Base-by-base conservation (phyloP, 2,888 invertebrate species). In the Hoplodrina ambigua region DNA sequence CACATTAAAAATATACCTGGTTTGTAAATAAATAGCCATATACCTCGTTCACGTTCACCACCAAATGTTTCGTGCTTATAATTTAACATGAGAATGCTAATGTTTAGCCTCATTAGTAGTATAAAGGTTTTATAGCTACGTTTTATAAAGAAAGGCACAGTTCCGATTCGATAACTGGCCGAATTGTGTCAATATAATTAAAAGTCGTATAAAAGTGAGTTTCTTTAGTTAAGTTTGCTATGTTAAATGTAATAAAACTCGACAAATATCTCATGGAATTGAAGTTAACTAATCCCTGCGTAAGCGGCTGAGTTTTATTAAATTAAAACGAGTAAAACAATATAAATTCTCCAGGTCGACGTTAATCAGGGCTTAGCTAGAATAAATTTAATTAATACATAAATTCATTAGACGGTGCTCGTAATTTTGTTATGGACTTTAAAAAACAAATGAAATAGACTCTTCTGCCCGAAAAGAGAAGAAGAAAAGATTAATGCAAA, bases 81-180 rank as follows among this genome's bases (percentile, higher is more conserved):
- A 75, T 83, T 80, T 66, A 65, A 71, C 74, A 52, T 56, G 71
- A 58, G 63, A 74, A 81, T 73, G 75, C 60, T 81, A 82, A 77
- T 80, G 74, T 77, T 70, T 72, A 55, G 41, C 71, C 77, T 75
- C 72, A 83, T 83, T 82, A 82, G 72, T 53, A 64, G 59, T 50
- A 62, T 2, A 80, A 75, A 60, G 50, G 50, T 69, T 74, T 78
- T 55, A 64, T 55, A 53, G 58, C 52, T 11, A 61, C 19, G 46
- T 63, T 75, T 75, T 62, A 30, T 52, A 50, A 4, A 54, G 10
- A 55, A 59, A 70, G 41, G 25, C 20, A 46, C 50, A 30, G 50
- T 58, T 64, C 19, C 4, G 2, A 54, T n/a, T 52, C 13, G 49
- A 53, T 30, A 19, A 15, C 61, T 33, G 30, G 30, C 30, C 33